Evolutionary conservation across 35 echinoderm and acorn worm genomes (phyloP).

Genomic region (Patiria miniata): DNA sequence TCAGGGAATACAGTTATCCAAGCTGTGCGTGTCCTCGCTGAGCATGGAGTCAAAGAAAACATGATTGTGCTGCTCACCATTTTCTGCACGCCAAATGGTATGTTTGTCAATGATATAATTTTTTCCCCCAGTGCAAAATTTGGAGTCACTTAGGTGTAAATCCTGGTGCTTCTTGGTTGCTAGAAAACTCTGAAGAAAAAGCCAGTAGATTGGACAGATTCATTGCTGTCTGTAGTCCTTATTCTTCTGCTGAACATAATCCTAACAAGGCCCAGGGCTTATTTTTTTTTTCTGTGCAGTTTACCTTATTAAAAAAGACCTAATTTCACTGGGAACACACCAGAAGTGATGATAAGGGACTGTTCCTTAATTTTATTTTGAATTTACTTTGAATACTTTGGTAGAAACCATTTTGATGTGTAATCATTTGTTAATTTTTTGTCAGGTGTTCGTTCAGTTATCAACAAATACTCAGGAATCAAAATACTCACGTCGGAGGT

Average conservation of each 20-base stretch:
- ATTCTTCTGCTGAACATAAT: too few species aligned
- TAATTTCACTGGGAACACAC: too few species aligned
- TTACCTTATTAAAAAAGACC: too few species aligned
- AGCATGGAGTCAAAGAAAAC: slow-evolving; percentile 84
- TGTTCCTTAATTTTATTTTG: too few species aligned
- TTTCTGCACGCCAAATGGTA: slow-evolving; percentile 95
- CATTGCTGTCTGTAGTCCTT: not conserved
- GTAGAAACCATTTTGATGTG: not conserved
- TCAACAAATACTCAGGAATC: slow-evolving; percentile 84
- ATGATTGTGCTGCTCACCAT: slow-evolving; percentile 87
- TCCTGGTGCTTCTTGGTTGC: not conserved
- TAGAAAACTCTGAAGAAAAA: not conserved
- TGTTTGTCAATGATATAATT: too few species aligned
- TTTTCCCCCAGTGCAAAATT: too few species aligned
- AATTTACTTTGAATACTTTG: too few species aligned
- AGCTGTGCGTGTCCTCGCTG: slow-evolving; percentile 76
- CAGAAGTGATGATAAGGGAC: too few species aligned
- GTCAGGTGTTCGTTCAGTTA: slow-evolving; percentile 79
- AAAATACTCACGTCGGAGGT: slow-evolving; percentile 89
- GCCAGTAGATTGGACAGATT: not conserved
- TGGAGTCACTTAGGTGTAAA: not conserved
- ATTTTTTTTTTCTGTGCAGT: too few species aligned
- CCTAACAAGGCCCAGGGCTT: too few species aligned
- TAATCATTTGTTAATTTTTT: not conserved
- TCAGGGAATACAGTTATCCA: slow-evolving; percentile 97